Conservation (phyloP, 2,113 vertebrate species). For the Lagopus muta region DNA sequence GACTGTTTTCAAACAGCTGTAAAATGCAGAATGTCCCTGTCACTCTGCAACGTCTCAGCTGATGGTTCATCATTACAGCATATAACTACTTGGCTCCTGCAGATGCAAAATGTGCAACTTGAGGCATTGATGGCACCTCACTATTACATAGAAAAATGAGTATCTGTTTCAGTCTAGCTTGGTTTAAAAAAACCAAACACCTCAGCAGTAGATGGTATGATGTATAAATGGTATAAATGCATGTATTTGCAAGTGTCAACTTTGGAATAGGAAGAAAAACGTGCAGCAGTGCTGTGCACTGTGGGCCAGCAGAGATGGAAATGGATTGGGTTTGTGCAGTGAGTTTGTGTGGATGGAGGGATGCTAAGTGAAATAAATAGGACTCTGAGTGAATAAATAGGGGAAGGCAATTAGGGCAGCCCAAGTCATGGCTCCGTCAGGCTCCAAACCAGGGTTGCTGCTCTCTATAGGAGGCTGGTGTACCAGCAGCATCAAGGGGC, state of each 20-base stretch:
- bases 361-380: not conserved
- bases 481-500: not conserved
- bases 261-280: not conserved
- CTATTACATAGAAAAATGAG: not conserved
- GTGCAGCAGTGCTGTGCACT: not conserved
- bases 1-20: not conserved
- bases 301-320: not conserved
- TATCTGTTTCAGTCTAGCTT: not conserved
- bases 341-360: not conserved
- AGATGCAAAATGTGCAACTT: not conserved
- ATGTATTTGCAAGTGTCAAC: not conserved
- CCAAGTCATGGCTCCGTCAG: accelerated
- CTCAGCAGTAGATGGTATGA: not conserved
- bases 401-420: not conserved
- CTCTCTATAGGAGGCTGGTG: not conserved
- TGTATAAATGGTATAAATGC: not conserved
- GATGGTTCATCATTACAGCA: conserved; percentile 12
- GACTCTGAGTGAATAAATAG: not conserved
- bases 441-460: accelerated
- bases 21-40: not conserved
- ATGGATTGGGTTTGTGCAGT: not conserved
- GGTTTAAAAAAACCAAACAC: not conserved
- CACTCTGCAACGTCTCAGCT: not conserved
- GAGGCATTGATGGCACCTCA: not conserved
- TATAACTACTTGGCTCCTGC: not conserved